These are phyloP conservation scores for Struthidea cinerea DNA, from an alignment of 2,113 vertebrate species.

Conservation along the genomic window DNA sequence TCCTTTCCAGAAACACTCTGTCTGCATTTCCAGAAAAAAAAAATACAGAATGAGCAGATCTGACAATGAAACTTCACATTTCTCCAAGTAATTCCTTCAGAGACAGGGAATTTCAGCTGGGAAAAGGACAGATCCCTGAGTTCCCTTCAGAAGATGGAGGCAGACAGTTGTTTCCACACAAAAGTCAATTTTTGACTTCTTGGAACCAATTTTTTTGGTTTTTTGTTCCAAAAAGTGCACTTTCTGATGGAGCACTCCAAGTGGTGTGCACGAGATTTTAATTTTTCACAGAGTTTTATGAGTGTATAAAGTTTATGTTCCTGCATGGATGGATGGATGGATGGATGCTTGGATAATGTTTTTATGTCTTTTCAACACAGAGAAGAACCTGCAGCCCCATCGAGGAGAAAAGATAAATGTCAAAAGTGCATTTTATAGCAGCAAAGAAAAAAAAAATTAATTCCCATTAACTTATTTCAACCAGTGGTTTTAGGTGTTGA, in stretches of 20 bases:
- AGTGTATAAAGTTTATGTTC: neutral
- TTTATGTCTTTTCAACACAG: neutral
- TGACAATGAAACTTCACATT: neutral
- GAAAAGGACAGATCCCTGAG: neutral
- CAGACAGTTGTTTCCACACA: accelerated
- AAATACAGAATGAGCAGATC: neutral
- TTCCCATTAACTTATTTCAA: neutral
- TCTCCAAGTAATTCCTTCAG: neutral
- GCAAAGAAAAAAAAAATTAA: neutral
- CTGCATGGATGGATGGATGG: neutral
- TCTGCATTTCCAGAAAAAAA: neutral
- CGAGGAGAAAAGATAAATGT: neutral
- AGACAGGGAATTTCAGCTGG: neutral
- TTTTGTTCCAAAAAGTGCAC: neutral
- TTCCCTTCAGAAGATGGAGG: accelerated
- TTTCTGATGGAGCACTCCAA: neutral
- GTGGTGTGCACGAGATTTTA: neutral
- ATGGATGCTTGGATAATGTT: neutral
- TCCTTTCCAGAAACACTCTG: neutral
- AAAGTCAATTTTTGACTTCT: neutral
- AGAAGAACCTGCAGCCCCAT: neutral
- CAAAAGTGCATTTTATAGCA: neutral
- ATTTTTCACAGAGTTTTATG: neutral
- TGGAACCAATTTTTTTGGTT: neutral
- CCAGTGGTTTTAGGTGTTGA: neutral